Base-by-base conservation (phyloP, 2,888 invertebrate genomes). In the Myathropa florea region DNA sequence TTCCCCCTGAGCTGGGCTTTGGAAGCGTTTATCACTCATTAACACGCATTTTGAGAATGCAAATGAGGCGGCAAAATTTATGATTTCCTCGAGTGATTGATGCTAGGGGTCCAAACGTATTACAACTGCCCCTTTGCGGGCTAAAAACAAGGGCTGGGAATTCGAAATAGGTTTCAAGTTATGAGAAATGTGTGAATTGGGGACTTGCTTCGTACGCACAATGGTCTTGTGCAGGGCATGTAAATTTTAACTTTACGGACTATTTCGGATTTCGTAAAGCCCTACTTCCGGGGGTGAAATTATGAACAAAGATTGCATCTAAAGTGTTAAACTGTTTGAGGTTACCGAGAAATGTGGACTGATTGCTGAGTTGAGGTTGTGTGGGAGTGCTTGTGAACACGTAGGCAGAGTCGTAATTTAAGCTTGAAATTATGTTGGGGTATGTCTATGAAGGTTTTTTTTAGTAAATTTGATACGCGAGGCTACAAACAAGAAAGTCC, bases 11-110 rank as follows among this genome's bases (percentile, higher is more conserved):
- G 28, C 53, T 60, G 46, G 67, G 46, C 57, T 73, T 67, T 59
- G 55, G 30, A 78, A 86, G 83, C 86, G 78, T 83, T 86, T 86
- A 86, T 86, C 86, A 86, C 86, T 86, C 86, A 86, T 83, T 86
- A 86, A 83, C 86, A 86, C 86, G 86, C 65, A 83, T 86, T 86
- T 86, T 71, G 33, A 75, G 75, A 86, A 86, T 86, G 83, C 75
- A 83, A 86, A 86, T 86, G 78, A 83, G 78, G 65, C 83, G 78
- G 75, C 33, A 71, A 83, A 86, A 86, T 75, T 82, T 78, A 82
- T 73, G 77, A 75, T 70, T 86, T 78, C 70, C 36, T 30, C 21
- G 53, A 83, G 30, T 86, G 78, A 83, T 75, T 82, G 83, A 83
- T 81, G 82, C 68, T 26, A 68, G 21, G 80, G 80, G 76, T 71